phyloP scores from a whole-genome alignment of 2,113 vertebrate genomes.

The Crotalus horridus region DNA sequence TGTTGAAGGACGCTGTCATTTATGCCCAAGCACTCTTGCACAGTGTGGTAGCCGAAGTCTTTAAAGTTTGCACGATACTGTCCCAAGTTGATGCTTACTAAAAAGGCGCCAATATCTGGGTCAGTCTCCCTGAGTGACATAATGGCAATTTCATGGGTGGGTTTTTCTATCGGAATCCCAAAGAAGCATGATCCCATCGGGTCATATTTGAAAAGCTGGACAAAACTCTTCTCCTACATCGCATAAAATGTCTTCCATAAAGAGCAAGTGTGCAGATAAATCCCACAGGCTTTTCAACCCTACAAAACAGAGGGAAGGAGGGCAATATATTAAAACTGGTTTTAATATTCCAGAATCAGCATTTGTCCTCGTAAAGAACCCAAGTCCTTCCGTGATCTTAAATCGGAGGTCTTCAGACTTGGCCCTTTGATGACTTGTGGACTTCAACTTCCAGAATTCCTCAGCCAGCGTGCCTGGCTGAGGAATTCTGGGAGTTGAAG shows the following conservation, averaged over 20 bases:
- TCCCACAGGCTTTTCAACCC: not conserved
- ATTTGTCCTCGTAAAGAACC: not conserved
- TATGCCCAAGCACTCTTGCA: slow-evolving; percentile 76
- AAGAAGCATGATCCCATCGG: not conserved
- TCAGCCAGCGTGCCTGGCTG: too few species aligned
- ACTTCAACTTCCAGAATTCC: too few species aligned
- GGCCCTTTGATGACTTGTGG: too few species aligned
- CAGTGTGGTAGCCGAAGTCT: slow-evolving; percentile 70
- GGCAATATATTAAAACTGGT: not conserved
- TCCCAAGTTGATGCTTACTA: slow-evolving; percentile 80
- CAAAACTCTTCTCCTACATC: not conserved
- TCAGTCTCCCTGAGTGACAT: slow-evolving; percentile 71
- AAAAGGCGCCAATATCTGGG: slow-evolving; percentile 75
- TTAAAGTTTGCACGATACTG: slow-evolving; percentile 79
- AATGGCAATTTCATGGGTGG: slow-evolving; percentile 65
- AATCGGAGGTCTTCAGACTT: too few species aligned
- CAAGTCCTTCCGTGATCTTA: not conserved
- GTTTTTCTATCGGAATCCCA: slow-evolving; percentile 25
- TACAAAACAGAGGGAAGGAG: not conserved
- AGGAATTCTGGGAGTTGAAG: too few species aligned
- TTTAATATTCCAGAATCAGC: not conserved
- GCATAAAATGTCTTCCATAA: slow-evolving; percentile 12
- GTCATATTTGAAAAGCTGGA: not conserved
- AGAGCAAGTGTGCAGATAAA: not conserved
- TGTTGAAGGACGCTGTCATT: slow-evolving; percentile 75